phyloP scores from a whole-genome alignment of 2,113 vertebrate species.

The sheep (Ovis aries) region ARS-UI_Ramb_v3.0 NC_056054.1:127310501-127311000 shows the following conservation, averaged over 20 bases:
- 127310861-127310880: neutral
- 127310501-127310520: neutral
- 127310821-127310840: neutral
- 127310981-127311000: too few species aligned
- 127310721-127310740: neutral
- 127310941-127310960: neutral
- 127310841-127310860: neutral
- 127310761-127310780: neutral
- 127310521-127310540: neutral
- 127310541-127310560: neutral
- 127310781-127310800: neutral
- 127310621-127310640: neutral
- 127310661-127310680: neutral
- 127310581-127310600: neutral
- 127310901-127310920: neutral
- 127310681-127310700: neutral
- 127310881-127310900: neutral
- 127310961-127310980: neutral
- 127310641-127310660: neutral
- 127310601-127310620: conserved; percentile 1
- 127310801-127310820: neutral
- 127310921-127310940: neutral
- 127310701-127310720: neutral
- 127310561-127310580: neutral
- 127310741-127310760: neutral